Conservation (phyloP, 2,797 vertebrate species). For the Huso huso region DNA sequence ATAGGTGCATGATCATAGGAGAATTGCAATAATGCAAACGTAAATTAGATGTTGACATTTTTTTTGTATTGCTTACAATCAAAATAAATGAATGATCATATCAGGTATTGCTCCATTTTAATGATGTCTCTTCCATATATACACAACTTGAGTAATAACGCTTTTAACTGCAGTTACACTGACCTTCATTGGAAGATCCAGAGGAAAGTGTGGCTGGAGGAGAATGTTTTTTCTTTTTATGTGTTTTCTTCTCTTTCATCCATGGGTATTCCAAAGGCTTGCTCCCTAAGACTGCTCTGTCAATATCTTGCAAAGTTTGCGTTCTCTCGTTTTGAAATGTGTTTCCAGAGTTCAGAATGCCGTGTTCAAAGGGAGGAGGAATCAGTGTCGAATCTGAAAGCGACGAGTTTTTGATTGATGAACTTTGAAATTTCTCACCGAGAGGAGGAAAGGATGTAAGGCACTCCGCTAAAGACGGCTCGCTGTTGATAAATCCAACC, state of each 20-base stretch:
- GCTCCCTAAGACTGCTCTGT: conserved; percentile 22
- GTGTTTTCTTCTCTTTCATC: conserved; percentile 34
- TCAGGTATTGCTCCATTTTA: too few species aligned
- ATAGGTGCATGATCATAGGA: too few species aligned
- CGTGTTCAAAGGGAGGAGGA: conserved; percentile 71
- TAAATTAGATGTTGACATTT: too few species aligned
- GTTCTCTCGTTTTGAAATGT: conserved; percentile 64
- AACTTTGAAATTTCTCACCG: conserved; percentile 81
- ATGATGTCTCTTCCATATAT: background rate
- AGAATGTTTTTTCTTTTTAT: conserved; percentile 21
- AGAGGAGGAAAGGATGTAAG: conserved; percentile 70
- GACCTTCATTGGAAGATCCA: conserved; percentile 21
- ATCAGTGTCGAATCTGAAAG: conserved; percentile 74
- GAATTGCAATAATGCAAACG: too few species aligned
- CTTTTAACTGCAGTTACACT: background rate
- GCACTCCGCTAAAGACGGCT: conserved; percentile 37
- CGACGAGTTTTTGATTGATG: conserved; percentile 85
- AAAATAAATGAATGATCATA: too few species aligned
- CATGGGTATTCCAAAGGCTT: conserved; percentile 37
- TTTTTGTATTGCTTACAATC: too few species aligned
- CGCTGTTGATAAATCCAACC: conserved; percentile 32
- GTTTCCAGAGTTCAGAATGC: conserved; percentile 73
- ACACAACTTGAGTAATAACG: background rate
- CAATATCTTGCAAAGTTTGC: conserved; percentile 41
- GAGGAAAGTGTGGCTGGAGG: conserved; percentile 13